Evolutionary conservation across 2,113 vertebrate species (phyloP), one percentile per base, ranked within the genome.

Genomic region (Turdus rufiventris): DNA sequence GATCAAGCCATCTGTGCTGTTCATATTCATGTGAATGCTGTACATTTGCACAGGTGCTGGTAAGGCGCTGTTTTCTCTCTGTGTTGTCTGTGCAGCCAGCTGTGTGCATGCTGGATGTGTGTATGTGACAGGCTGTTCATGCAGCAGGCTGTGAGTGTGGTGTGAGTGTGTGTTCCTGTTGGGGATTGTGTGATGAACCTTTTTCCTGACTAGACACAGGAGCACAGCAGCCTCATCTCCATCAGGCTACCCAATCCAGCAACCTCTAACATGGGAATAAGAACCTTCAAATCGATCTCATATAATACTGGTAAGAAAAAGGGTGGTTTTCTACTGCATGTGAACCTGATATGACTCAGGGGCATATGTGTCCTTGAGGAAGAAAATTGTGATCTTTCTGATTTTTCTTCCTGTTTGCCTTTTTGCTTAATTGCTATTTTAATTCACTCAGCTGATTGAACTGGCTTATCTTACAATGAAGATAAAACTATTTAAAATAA

Each of bases 201-300:
- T 43, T 34, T 8, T 82, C 13, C n/a, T 0, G 0, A 2, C 40
- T 56, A n/a, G 16, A n/a, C 83, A 38, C 10, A 45, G 15, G 42
- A 78, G 6, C 7, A 61, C 8, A 73, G 60, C 14, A 81, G 24
- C 14, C 28, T 87, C 2, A 1, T 17, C 10, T 86, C 12, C 28
- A 47, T 29, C 54, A 68, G 25, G 12, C 18, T 88, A 31, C 11
- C 12, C 9, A 23, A 36, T 43, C 31, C 51, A 88, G 25, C 23
- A 71, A 45, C 24, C 1, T 81, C 47, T 36, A 31, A 57, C 7
- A 24, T 12, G 40, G 14, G 24, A 51, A 61, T 33, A 43, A n/a
- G 66, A 62, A 62, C n/a, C 61, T 79, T 75, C 57, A 75, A 23
- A 42, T 17, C 9, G 1, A 45, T 54, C 6, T 74, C 20, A 45